A percentile compares a stretch with the other conserved stretches of the same genome.
phyloP scores from a whole-genome alignment of 2,888 invertebrate species.

The Acleris laterana region DNA sequence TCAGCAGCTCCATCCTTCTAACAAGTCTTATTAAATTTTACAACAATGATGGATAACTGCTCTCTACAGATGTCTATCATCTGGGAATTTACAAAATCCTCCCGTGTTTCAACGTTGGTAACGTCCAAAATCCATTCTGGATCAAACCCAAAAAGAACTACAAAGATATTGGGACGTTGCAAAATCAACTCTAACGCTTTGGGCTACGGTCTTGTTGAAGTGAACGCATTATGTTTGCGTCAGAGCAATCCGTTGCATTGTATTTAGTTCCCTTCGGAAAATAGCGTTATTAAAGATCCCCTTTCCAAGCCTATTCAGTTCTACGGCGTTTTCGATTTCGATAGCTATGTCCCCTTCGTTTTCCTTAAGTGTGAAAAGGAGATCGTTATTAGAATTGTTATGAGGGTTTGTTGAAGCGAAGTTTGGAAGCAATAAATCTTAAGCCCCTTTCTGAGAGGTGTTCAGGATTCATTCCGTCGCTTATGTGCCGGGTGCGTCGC shows the following conservation, averaged over 20 bases:
- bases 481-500: slow-evolving; percentile 37
- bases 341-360: slow-evolving; percentile 43
- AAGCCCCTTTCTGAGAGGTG: slow-evolving; percentile 52
- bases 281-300: slow-evolving; percentile 56
- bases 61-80: slow-evolving; percentile 47
- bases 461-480: slow-evolving; percentile 50
- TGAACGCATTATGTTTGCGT: slow-evolving; percentile 31
- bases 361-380: slow-evolving; percentile 40
- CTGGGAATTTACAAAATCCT: slow-evolving; percentile 40
- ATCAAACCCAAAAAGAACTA: slow-evolving; percentile 2
- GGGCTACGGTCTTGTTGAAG: slow-evolving; percentile 19
- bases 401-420: slow-evolving; percentile 33
- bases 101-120: slow-evolving; percentile 1
- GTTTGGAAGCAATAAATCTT: slow-evolving; percentile 63
- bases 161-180: neutral
- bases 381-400: slow-evolving; percentile 24
- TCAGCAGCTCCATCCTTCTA: slow-evolving; percentile 61
- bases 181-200: slow-evolving; percentile 1
- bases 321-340: slow-evolving; percentile 46
- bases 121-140: slow-evolving; percentile 10
- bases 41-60: slow-evolving; percentile 69
- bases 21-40: slow-evolving; percentile 68
- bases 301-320: slow-evolving; percentile 54
- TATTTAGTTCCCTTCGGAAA: slow-evolving; percentile 54
- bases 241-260: slow-evolving; percentile 44